These are phyloP conservation scores for Pygathrix nemaeus DNA, from an alignment of 2,113 vertebrate species.

Conservation along the genomic window DNA sequence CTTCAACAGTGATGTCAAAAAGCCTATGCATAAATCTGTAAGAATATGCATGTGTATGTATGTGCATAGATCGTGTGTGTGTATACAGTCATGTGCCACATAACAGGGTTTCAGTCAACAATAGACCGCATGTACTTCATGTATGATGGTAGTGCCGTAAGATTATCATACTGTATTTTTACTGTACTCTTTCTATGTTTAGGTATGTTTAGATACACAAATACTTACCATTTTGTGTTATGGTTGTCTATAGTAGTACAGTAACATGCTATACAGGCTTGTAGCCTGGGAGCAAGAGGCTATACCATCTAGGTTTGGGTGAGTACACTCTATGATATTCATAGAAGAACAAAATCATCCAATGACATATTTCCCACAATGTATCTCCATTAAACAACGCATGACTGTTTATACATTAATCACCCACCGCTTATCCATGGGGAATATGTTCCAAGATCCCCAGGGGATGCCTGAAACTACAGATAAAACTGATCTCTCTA, in stretches of 20 bases:
- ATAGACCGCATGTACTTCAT: not conserved
- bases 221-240: not conserved
- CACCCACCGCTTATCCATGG: not conserved
- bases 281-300: not conserved
- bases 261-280: not conserved
- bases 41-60: not conserved
- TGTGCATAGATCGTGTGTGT: not conserved
- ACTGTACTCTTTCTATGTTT: not conserved
- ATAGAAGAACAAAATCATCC: not conserved
- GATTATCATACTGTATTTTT: not conserved
- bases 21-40: not conserved
- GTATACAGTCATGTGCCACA: not conserved
- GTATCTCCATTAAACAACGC: not conserved
- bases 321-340: not conserved
- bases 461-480: not conserved
- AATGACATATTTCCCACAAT: not conserved
- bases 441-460: not conserved
- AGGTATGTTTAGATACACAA: not conserved
- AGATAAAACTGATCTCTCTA: not conserved
- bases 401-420: not conserved
- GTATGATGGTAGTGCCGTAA: not conserved
- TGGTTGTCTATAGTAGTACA: not conserved
- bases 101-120: not conserved
- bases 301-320: not conserved
- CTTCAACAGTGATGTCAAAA: not conserved